Evolutionary conservation across 2,113 vertebrate genomes (phyloP).

Genomic region (Oxygymnocypris stewartii): DNA sequence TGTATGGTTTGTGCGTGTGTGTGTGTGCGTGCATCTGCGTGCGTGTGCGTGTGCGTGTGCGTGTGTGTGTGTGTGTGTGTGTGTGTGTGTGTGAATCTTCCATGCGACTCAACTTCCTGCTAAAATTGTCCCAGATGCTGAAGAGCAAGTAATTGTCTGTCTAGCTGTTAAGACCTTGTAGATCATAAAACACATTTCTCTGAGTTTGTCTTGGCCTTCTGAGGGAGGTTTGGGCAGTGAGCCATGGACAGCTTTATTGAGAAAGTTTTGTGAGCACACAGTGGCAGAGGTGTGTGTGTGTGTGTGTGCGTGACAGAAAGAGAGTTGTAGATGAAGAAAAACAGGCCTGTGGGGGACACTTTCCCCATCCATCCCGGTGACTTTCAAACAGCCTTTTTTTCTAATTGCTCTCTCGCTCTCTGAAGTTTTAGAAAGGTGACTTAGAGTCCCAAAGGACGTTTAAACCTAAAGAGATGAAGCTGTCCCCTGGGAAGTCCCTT

Average conservation of each 20-base stretch:
- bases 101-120: neutral
- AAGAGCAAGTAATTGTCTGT: constrained; percentile 42
- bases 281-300: neutral
- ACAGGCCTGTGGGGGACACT: constrained; percentile 15
- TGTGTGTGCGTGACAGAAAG: neutral
- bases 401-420: constrained; percentile 20
- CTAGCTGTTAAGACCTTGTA: constrained; percentile 56
- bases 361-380: constrained; percentile 13
- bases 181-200: constrained; percentile 53
- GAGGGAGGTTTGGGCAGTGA: constrained; percentile 54
- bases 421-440: constrained; percentile 15
- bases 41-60: too few species aligned
- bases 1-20: too few species aligned
- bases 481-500: neutral
- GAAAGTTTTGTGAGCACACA: constrained; percentile 24
- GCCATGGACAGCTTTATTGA: constrained; percentile 61
- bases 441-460: constrained; percentile 8
- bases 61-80: too few species aligned
- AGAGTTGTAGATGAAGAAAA: constrained; percentile 2
- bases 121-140: neutral
- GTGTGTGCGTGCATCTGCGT: too few species aligned
- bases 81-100: neutral
- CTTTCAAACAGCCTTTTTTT: constrained; percentile 29
- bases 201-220: constrained; percentile 33
- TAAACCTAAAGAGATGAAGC: constrained; percentile 11